Evolutionary conservation across 2,888 invertebrate genomes (phyloP), one percentile per base, ranked within the genome.

Genomic region (Tetranychus truncatus): DNA sequence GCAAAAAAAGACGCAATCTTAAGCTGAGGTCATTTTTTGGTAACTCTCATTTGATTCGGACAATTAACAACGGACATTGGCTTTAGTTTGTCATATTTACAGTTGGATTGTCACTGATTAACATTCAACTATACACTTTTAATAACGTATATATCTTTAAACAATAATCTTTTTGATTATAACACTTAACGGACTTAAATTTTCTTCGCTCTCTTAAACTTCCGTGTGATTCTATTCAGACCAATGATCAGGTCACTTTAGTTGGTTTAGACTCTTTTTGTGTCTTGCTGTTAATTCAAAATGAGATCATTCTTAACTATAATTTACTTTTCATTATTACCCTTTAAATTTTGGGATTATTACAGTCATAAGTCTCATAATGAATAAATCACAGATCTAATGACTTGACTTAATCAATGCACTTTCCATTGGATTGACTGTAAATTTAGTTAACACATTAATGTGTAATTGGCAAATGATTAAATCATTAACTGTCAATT

Each of bases 161-260:
- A 55, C 55, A 55, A 55, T 55, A 55, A 55, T 55, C 55, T 9
- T 9, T 55, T 55, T 55, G 9, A 55, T 55, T 15, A 55, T 55
- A 55, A 55, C 15, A 55, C 9, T 55, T 15, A 55, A 55, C 55
- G 9, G 15, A 55, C 55, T 55, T 34, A 34, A 55, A 55, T 55
- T 55, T 55, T 9, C 9, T 55, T 55, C 55, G 55, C 55, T 55
- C 55, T 55, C 55, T 55, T 55, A 55, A 55, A 55, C 55, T 55
- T 55, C 55, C 55, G 55, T 55, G 55, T 55, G 55, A 55, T 15
- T 55, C 55, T 3, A 6, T 55, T 55, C 55, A 55, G 55, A 55
- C 55, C 55, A 55, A 55, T 55, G 55, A 55, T 55, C 55, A 55
- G 55, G 55, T 55, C 55, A 55, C 55, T 55, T 55, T 55, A 55